These are phyloP conservation scores for Bombycilla garrulus DNA, from an alignment of 2,113 vertebrate genomes.

Conservation along the genomic window DNA sequence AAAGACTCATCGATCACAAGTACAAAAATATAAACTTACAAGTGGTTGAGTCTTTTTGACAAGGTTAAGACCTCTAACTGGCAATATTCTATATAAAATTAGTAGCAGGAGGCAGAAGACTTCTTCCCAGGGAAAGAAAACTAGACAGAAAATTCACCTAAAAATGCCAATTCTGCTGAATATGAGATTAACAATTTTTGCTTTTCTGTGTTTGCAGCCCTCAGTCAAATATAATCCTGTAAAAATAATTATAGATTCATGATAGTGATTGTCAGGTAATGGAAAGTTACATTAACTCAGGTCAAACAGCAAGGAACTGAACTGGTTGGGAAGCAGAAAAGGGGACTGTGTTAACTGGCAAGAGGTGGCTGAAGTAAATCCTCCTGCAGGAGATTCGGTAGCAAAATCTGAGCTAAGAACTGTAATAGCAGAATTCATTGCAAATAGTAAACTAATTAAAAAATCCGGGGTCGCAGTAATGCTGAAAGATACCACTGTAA, in stretches of 20 bases:
- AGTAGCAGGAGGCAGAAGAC: slow-evolving; percentile 29
- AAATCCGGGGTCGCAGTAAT: neutral
- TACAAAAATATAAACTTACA: slow-evolving; percentile 48
- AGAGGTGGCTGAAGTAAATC: neutral
- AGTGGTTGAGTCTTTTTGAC: slow-evolving; percentile 21
- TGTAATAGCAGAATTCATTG: neutral
- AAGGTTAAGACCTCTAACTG: slow-evolving; percentile 48
- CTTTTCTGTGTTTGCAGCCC: neutral
- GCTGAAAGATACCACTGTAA: neutral
- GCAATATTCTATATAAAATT: slow-evolving; percentile 31
- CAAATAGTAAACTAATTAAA: neutral
- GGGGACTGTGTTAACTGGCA: neutral
- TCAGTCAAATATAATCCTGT: neutral
- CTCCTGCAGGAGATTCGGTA: neutral
- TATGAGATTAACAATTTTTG: neutral
- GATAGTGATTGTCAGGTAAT: neutral
- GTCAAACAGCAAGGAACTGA: neutral
- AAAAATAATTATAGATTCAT: neutral
- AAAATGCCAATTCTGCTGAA: neutral
- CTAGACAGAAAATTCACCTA: neutral
- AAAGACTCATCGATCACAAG: slow-evolving; percentile 47
- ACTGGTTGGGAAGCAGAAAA: neutral
- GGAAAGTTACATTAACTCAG: neutral
- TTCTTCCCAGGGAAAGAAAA: neutral
- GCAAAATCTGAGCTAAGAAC: neutral